These are phyloP conservation scores for Torymus tubicola DNA, from an alignment of 2,888 invertebrate species.

Conservation along the genomic window DNA sequence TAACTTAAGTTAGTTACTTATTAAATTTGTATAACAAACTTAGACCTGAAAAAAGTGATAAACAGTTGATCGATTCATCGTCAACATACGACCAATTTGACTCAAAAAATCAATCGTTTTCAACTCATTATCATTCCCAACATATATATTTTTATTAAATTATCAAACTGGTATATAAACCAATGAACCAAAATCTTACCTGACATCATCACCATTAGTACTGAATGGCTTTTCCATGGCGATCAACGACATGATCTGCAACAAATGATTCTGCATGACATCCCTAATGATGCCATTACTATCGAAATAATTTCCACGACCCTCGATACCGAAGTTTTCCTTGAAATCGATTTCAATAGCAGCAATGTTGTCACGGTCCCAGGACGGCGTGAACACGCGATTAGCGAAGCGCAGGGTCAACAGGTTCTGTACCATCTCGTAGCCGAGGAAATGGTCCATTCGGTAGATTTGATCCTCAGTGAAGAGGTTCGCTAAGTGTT, in stretches of 20 bases:
- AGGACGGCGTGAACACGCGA: slow-evolving; percentile 28
- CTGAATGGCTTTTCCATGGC: too few species aligned
- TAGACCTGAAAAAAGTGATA: too few species aligned
- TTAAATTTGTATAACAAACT: too few species aligned
- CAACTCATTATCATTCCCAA: too few species aligned
- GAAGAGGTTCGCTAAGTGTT: slow-evolving; percentile 32
- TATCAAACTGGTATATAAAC: too few species aligned
- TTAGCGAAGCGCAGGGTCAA: slow-evolving; percentile 51
- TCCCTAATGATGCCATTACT: slow-evolving; percentile 49
- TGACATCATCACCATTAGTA: too few species aligned
- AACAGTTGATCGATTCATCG: too few species aligned
- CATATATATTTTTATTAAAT: too few species aligned
- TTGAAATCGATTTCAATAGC: slow-evolving; percentile 44
- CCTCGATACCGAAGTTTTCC: slow-evolving; percentile 51
- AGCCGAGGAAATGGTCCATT: slow-evolving; percentile 52
- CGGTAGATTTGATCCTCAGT: slow-evolving; percentile 50
- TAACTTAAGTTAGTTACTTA: too few species aligned
- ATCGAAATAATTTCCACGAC: slow-evolving; percentile 52
- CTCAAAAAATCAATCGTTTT: too few species aligned
- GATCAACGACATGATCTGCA: slow-evolving; percentile 40
- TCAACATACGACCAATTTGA: too few species aligned
- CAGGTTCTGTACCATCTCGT: slow-evolving; percentile 52
- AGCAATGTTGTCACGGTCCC: slow-evolving; percentile 45
- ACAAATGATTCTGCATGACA: slow-evolving; percentile 54
- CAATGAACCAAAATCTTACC: too few species aligned